phyloP scores from a whole-genome alignment of 2,113 vertebrate species.

The Manacus vitellinus region DNA sequence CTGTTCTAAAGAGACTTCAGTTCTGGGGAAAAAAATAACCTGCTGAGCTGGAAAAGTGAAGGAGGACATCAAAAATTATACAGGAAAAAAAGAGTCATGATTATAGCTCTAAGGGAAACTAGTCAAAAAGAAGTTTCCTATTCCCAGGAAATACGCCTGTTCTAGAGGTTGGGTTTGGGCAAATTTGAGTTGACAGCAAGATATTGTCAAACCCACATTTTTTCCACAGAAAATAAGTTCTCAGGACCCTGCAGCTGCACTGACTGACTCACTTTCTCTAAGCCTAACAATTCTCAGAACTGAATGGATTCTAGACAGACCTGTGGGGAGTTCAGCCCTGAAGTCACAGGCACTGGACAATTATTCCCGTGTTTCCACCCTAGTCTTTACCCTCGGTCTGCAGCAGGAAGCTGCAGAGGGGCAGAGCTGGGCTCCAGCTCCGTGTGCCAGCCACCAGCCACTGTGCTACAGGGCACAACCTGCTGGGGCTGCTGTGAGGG shows the following conservation, averaged over 20 bases:
- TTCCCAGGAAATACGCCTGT: neutral
- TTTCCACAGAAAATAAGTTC: neutral
- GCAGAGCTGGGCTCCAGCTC: neutral
- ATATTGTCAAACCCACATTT: neutral
- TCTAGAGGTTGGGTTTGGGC: neutral
- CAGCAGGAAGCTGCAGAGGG: neutral
- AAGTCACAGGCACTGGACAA: neutral
- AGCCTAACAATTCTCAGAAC: neutral
- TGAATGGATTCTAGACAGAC: neutral
- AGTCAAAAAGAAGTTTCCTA: neutral
- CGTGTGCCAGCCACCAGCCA: accelerated
- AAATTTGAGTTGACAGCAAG: neutral
- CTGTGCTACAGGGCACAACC: accelerated
- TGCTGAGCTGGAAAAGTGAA: neutral
- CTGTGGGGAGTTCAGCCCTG: neutral
- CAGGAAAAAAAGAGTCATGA: neutral
- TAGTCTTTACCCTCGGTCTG: neutral
- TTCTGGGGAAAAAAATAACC: neutral
- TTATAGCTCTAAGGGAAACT: neutral
- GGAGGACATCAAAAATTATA: neutral
- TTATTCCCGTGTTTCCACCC: neutral
- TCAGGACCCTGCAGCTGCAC: neutral
- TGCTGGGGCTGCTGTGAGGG: accelerated
- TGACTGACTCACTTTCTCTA: neutral
- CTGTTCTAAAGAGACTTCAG: neutral